Conservation (phyloP, 1,140 invertebrate species). For the Leguminivora glycinivorella region DNA sequence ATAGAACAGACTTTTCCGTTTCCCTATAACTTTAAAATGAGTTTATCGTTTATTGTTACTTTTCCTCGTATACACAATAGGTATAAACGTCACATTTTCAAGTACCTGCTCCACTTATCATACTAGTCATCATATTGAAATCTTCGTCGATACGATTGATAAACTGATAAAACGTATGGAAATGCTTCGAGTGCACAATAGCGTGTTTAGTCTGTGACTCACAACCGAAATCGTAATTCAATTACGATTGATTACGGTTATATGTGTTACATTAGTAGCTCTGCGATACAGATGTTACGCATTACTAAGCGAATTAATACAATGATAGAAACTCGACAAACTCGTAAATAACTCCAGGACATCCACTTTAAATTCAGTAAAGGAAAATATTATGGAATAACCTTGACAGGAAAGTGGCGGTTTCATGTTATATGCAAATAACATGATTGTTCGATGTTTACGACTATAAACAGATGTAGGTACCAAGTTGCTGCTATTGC, state of each 20-base stretch:
- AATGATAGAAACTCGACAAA: not conserved
- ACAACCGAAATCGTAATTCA: constrained; percentile 9
- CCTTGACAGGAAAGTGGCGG: not conserved
- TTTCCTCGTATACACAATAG: not conserved
- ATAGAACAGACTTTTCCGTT: too few species aligned
- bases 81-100: not conserved
- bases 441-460: not conserved
- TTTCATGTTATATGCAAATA: not conserved
- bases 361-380: not conserved
- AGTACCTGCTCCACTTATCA: not conserved
- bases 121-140: constrained; percentile 11
- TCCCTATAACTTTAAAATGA: too few species aligned
- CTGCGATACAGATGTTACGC: not conserved
- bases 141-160: not conserved
- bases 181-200: constrained; percentile 2
- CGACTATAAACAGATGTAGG: not conserved
- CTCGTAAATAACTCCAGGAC: not conserved
- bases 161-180: not conserved
- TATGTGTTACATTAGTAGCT: not conserved
- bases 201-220: constrained; percentile 7
- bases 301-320: not conserved
- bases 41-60: not conserved
- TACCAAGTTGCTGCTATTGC: not conserved
- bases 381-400: not conserved
- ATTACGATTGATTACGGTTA: constrained; percentile 4